phyloP scores from a whole-genome alignment of 2,797 vertebrate species.

The Micromesistius poutassou region DNA sequence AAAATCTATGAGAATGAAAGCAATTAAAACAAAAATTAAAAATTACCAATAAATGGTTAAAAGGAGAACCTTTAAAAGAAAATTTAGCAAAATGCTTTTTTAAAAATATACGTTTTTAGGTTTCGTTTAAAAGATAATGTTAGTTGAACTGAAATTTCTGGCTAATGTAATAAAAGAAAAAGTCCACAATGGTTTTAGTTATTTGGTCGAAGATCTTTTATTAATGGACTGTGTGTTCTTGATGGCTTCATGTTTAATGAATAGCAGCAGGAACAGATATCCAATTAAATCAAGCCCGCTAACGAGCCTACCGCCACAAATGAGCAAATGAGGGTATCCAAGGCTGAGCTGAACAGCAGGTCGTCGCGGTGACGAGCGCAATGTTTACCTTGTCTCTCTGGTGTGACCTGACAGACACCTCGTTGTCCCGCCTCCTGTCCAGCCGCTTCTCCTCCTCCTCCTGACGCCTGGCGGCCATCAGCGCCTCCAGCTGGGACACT shows the following conservation, averaged over 20 bases:
- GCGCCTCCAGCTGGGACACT: constrained; percentile 79
- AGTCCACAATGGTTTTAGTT: neutral
- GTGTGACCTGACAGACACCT: constrained; percentile 71
- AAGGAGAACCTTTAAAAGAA: no score
- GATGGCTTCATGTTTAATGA: neutral
- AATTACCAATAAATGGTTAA: no score
- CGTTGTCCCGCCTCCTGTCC: constrained; percentile 75
- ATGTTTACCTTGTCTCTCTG: constrained; percentile 75
- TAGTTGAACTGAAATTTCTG: neutral
- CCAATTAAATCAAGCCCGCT: neutral
- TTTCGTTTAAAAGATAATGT: neutral
- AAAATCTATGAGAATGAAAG: no score
- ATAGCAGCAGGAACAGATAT: neutral
- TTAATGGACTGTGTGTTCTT: neutral
- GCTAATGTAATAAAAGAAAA: neutral
- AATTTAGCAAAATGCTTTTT: no score
- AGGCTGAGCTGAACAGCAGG: neutral
- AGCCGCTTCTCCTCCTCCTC: constrained; percentile 75
- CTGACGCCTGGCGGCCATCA: constrained; percentile 75
- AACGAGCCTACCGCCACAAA: neutral
- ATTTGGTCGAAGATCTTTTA: neutral
- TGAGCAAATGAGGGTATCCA: no score
- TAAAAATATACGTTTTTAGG: no score
- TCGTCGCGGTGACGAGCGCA: neutral
- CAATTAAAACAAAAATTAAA: no score